Percentiles rank a stretch among this genome's conserved stretches.
phyloP scores from a whole-genome alignment of 2,888 invertebrate genomes.

The Chrysopilus asiliformis region DNA sequence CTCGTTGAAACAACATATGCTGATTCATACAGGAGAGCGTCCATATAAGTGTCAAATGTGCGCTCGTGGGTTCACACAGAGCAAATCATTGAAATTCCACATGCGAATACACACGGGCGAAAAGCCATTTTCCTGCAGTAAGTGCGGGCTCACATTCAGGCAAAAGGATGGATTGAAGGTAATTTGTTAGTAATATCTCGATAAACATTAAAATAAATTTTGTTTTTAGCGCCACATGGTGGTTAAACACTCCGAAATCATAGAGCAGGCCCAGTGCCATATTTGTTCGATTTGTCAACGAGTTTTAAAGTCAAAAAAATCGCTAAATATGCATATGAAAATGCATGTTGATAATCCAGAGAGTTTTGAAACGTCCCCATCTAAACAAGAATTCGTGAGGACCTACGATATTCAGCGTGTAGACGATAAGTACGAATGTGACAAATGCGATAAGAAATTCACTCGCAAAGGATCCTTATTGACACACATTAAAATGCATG shows the following conservation, averaged over 20 bases:
- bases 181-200: too few species aligned
- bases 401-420: too few species aligned
- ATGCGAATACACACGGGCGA: conserved; percentile 28
- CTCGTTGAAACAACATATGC: conserved; percentile 27
- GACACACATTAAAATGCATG: conserved; percentile 13
- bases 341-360: conserved; percentile 29
- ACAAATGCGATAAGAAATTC: conserved; percentile 12
- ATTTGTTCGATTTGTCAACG: conserved; percentile 23
- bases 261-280: too few species aligned
- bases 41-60: conserved; percentile 26
- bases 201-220: too few species aligned
- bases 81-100: conserved; percentile 27
- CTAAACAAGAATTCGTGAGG: conserved; percentile 9
- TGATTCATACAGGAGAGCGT: conserved; percentile 26
- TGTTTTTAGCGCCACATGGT: conserved; percentile 20
- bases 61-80: conserved; percentile 26
- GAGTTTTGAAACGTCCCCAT: conserved; percentile 10
- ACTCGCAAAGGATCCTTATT: conserved; percentile 12
- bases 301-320: conserved; percentile 20
- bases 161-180: conserved; percentile 29
- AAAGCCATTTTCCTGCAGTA: conserved; percentile 26
- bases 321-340: conserved; percentile 22
- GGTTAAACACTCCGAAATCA: conserved; percentile 23
- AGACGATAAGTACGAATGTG: conserved; percentile 15
- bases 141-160: conserved; percentile 24